Evolutionary conservation across 2,888 invertebrate genomes (phyloP).

Genomic region (Limenitis camilla): DNA sequence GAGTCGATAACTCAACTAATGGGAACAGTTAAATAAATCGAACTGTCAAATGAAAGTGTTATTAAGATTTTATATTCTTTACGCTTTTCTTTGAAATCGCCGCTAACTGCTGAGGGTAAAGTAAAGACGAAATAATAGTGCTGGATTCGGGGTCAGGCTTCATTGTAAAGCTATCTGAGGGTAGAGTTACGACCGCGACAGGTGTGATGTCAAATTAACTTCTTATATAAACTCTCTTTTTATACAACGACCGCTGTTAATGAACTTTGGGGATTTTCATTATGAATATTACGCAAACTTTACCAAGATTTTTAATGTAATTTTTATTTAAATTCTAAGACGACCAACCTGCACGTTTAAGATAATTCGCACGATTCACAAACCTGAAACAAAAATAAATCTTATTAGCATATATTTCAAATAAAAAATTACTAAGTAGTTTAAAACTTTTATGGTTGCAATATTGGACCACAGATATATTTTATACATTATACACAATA

Average conservation of each 20-base stretch:
- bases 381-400: constrained; percentile 20
- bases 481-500: constrained; percentile 72
- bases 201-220: constrained; percentile 72
- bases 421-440: too few species aligned
- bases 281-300: constrained; percentile 41
- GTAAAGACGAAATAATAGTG: constrained; percentile 55
- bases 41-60: constrained; percentile 62
- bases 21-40: constrained; percentile 48
- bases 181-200: constrained; percentile 70
- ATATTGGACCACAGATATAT: too few species aligned
- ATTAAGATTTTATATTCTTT: constrained; percentile 62
- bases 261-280: constrained; percentile 59
- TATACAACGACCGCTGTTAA: constrained; percentile 64
- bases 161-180: constrained; percentile 64
- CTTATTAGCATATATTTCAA: neutral
- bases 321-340: constrained; percentile 33
- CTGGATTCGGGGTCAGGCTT: constrained; percentile 49
- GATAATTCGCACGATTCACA: constrained; percentile 1
- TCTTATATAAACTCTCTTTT: constrained; percentile 69
- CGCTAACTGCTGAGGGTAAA: constrained; percentile 60
- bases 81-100: constrained; percentile 59
- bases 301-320: constrained; percentile 41
- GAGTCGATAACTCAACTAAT: constrained; percentile 47
- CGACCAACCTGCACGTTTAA: constrained; percentile 22
- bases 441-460: too few species aligned